Evolutionary conservation across 1,140 invertebrate genomes (phyloP).

Genomic region (Pogonus chalceus): DNA sequence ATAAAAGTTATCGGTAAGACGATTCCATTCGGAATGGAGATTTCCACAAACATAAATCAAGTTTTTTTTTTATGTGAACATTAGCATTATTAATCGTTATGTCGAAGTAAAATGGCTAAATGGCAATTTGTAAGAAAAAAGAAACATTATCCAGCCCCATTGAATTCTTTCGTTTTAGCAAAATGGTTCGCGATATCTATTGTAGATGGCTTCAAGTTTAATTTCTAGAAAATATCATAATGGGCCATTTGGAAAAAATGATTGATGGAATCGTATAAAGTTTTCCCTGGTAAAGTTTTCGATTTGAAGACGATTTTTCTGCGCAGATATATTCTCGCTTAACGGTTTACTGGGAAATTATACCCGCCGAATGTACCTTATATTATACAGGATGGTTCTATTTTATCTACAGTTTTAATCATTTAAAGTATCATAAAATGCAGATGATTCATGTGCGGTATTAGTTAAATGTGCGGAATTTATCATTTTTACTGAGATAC

Average conservation of each 20-base stretch:
- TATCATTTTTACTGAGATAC: no score
- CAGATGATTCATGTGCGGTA: no score
- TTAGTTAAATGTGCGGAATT: no score
- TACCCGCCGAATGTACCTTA: no score
- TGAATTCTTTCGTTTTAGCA: background rate
- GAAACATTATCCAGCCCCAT: background rate
- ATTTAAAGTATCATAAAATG: no score
- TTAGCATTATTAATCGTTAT: slow-evolving; percentile 21
- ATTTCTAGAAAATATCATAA: slow-evolving; percentile 4
- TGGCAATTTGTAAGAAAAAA: slow-evolving; percentile 21
- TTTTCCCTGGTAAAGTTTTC: background rate
- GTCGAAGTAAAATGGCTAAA: slow-evolving; percentile 17
- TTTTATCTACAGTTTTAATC: no score
- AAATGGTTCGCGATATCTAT: background rate
- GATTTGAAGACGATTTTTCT: no score
- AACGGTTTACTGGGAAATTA: no score
- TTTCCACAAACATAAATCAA: slow-evolving; percentile 19
- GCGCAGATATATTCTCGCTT: no score
- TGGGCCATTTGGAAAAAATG: slow-evolving; percentile 3
- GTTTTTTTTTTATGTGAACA: slow-evolving; percentile 20
- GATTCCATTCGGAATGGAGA: slow-evolving; percentile 15
- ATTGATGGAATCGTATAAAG: background rate
- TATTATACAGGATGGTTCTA: no score
- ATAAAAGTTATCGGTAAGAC: slow-evolving; percentile 19
- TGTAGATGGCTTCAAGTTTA: background rate